A percentile compares a stretch with the other conserved stretches of the same genome.
Conservation (phyloP, 2,797 vertebrate species). For the Tamandua tetradactyla region DNA sequence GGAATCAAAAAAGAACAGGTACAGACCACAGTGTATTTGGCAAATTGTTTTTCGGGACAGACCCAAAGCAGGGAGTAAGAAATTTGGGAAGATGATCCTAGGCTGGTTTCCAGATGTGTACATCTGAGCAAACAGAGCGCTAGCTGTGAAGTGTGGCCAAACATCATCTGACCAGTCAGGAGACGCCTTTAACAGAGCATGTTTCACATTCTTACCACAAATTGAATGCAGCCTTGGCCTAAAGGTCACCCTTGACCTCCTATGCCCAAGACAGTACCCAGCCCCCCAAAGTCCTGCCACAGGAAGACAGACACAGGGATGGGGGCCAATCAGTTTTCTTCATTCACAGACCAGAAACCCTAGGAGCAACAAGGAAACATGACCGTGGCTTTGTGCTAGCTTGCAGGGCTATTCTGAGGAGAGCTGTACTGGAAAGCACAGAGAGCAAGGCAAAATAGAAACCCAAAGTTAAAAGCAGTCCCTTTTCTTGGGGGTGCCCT, state of each 20-base stretch:
- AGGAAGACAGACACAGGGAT: neutral
- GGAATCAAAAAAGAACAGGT: slow-evolving; percentile 32
- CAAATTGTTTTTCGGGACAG: slow-evolving; percentile 62
- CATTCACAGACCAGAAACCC: neutral
- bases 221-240: neutral
- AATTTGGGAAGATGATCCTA: slow-evolving; percentile 67
- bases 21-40: slow-evolving; percentile 38
- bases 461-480: slow-evolving; percentile 13
- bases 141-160: slow-evolving; percentile 50
- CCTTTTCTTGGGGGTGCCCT: neutral
- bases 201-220: slow-evolving; percentile 57
- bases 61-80: slow-evolving; percentile 69
- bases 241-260: slow-evolving; percentile 33
- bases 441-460: neutral
- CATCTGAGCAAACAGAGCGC: slow-evolving; percentile 76
- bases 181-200: neutral
- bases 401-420: slow-evolving; percentile 29
- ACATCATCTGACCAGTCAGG: neutral
- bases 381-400: neutral
- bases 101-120: slow-evolving; percentile 3
- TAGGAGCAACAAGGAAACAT: slow-evolving; percentile 44
- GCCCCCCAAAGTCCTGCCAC: neutral
- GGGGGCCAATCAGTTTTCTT: neutral
- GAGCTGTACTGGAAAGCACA: neutral
- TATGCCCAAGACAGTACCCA: neutral